Conservation (phyloP, 2,113 vertebrate genomes). For the Butastur rufipennis region DNA sequence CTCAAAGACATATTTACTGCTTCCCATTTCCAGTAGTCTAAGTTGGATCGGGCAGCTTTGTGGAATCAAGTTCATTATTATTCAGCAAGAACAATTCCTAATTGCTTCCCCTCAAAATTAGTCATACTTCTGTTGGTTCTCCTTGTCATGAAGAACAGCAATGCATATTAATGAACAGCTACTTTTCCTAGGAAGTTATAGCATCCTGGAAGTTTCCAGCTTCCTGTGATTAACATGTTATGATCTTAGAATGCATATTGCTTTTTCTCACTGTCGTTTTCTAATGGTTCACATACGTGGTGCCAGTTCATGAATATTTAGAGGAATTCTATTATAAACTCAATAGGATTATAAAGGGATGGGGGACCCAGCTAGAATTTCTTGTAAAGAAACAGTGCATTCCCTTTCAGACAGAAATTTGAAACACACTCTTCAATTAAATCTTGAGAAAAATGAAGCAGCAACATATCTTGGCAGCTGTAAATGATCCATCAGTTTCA, state of each 20-base stretch:
- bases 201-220: background rate
- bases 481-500: background rate
- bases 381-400: background rate
- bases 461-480: background rate
- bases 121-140: conserved; percentile 4
- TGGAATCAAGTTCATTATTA: background rate
- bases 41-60: background rate
- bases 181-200: background rate
- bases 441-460: background rate
- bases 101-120: conserved; percentile 14
- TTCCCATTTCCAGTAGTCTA: background rate
- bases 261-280: background rate
- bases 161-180: background rate
- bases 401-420: background rate
- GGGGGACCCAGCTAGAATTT: background rate
- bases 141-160: background rate
- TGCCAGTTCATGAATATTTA: conserved; percentile 2
- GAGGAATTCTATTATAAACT: background rate
- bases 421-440: background rate
- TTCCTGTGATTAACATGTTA: background rate
- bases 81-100: background rate
- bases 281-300: background rate
- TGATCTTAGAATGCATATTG: background rate
- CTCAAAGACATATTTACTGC: background rate
- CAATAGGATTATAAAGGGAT: background rate